These are phyloP conservation scores for Tinea semifulvella DNA, from an alignment of 2,888 invertebrate species.

Conservation along the genomic window DNA sequence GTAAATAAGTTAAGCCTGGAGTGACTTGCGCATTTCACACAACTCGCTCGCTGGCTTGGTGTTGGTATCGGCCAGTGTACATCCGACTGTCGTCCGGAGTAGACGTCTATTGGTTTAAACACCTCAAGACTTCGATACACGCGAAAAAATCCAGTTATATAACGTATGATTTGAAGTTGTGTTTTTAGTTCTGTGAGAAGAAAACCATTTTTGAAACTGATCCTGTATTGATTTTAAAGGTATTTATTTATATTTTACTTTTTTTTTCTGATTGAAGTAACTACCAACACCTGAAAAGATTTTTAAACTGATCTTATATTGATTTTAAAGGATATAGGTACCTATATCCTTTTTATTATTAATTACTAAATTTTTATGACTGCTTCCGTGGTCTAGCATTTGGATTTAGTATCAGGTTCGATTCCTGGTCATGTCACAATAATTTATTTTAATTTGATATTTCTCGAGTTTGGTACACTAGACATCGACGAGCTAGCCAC, in stretches of 20 bases:
- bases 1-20: conserved; percentile 48
- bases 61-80: conserved; percentile 47
- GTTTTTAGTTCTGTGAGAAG: conserved; percentile 48
- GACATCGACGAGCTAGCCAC: too few species aligned
- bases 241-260: conserved; percentile 14
- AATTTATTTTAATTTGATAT: too few species aligned
- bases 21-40: conserved; percentile 63
- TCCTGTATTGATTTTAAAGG: conserved; percentile 16
- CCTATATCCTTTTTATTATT: too few species aligned
- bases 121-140: conserved; percentile 37
- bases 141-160: conserved; percentile 47
- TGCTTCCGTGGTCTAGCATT: too few species aligned
- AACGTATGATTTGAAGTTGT: conserved; percentile 43
- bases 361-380: too few species aligned
- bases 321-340: too few species aligned
- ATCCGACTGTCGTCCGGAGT: conserved; percentile 28
- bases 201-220: not conserved
- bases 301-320: too few species aligned
- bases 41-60: conserved; percentile 35
- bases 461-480: too few species aligned
- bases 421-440: too few species aligned
- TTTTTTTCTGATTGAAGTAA: too few species aligned
- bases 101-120: conserved; percentile 21
- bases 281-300: too few species aligned
- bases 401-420: too few species aligned